phyloP scores from a whole-genome alignment of 2,888 invertebrate species.

The Macrosiphum euphorbiae region DNA sequence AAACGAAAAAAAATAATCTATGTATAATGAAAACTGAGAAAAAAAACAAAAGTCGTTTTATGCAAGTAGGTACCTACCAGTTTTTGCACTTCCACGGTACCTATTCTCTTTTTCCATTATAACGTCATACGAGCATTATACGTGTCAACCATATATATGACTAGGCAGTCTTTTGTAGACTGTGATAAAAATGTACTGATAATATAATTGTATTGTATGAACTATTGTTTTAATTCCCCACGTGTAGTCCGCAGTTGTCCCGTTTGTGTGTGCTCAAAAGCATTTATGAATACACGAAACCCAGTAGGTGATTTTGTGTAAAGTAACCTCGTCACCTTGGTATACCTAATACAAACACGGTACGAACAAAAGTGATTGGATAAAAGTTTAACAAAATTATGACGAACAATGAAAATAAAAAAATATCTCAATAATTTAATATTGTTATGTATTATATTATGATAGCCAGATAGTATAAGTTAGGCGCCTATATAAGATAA shows the following conservation, averaged over 20 bases:
- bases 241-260: neutral
- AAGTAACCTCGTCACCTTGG: neutral
- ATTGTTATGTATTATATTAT: neutral
- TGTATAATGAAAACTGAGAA: neutral
- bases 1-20: neutral
- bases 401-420: neutral
- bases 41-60: neutral
- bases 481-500: neutral
- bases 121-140: neutral
- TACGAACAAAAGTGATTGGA: neutral
- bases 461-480: neutral
- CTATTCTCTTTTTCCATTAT: neutral
- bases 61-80: neutral
- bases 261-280: neutral
- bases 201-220: neutral
- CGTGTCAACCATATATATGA: neutral
- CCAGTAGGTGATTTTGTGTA: neutral
- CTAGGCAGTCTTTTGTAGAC: conserved; percentile 15
- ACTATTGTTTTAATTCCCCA: neutral
- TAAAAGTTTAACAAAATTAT: neutral
- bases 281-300: neutral
- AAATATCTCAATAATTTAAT: no score
- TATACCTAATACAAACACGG: neutral
- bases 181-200: conserved; percentile 28
- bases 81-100: neutral